These are phyloP conservation scores for Otolemur crassicaudatus DNA, from an alignment of 2,797 vertebrate genomes.

Conservation along the genomic window DNA sequence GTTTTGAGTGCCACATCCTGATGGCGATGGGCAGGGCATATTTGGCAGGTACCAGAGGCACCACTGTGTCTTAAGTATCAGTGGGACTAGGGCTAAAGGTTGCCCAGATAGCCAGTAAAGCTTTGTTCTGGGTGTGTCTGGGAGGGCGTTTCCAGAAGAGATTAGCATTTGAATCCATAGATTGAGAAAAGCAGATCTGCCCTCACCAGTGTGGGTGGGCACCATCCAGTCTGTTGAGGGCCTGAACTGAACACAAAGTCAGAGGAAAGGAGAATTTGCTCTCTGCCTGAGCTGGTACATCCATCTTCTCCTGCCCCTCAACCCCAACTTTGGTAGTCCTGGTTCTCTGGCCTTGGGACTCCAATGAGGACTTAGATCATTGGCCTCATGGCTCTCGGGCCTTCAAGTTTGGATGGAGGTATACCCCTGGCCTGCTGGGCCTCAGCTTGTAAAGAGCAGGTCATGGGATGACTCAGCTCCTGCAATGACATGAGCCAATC, in stretches of 20 bases:
- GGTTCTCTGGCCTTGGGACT: background rate
- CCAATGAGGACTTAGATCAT: background rate
- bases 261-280: background rate
- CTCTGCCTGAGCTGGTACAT: background rate
- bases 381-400: background rate
- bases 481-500: background rate
- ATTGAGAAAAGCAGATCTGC: background rate
- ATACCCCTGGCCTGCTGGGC: too few species aligned
- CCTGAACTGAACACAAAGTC: background rate
- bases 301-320: background rate
- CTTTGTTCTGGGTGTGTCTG: background rate
- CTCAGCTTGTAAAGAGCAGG: background rate
- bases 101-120: background rate
- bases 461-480: background rate
- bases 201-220: background rate
- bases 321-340: background rate
- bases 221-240: too few species aligned
- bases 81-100: background rate
- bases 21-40: background rate
- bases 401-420: background rate
- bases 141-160: background rate
- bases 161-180: background rate
- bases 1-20: background rate
- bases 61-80: background rate
- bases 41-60: too few species aligned